Evolutionary conservation across 2,113 vertebrate species (phyloP), one percentile per base, ranked within the genome.

Genomic region (Rhombomys opimus): DNA sequence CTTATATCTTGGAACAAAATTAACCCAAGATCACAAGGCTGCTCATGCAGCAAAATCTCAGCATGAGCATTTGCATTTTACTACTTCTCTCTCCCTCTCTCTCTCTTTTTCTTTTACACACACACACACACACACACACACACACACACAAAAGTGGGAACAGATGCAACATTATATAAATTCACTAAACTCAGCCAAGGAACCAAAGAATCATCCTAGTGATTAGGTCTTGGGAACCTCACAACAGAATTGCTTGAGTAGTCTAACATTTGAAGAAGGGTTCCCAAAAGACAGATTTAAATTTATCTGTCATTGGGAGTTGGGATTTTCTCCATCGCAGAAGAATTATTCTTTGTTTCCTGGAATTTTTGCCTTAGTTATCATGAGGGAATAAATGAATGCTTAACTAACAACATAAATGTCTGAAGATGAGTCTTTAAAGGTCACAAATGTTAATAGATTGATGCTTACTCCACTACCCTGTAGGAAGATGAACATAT

Each of bases 201-300:
- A 93, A 78, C 12, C 8, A 84, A 35, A 75, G 17, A 82, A 82
- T 15, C 23, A 70, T 59, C 38, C 61, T 17, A 57, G 3, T 65
- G 65, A 38, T 70, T 50, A 77, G 68, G 87, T 92, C 41, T 91
- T 72, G 52, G 14, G 27, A 5, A 80, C 91, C 14, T 93, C 41
- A 77, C 0, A 50, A 35, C 14, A 89, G 2, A 18, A 5, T 73
- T 5, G 11, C 18, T 78, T 68, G 63, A 84, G 22, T 46, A 67
- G 23, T 38, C 27, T 93, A 82, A 23, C 46, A 95, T 91, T 93
- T 70, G 75, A 91, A 77, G n/a, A 81, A 61, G 72, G 85, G 50
- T 9, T 73, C 10, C n/a, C 5, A 90, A 50, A 14, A 87, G 41
- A 82, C 46, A 87, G 59, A 93, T 84, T 67, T 14, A 70, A 89